Conservation (phyloP, 2,113 vertebrate species). For the Cochlearius cochlearius region DNA sequence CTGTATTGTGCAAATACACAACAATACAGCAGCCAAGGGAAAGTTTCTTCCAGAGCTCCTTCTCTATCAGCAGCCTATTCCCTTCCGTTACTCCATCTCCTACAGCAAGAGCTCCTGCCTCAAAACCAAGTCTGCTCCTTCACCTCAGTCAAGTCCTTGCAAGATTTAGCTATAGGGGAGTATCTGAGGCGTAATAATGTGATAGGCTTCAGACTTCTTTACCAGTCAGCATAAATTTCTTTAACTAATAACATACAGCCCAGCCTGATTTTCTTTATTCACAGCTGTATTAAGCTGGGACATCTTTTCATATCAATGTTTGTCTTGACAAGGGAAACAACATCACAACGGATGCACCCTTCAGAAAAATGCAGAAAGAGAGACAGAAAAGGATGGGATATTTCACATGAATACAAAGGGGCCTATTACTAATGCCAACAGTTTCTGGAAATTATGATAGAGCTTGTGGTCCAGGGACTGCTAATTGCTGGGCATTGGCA, state of each 20-base stretch:
- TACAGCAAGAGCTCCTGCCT: neutral
- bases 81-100: neutral
- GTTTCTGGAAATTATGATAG: neutral
- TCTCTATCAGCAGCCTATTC: neutral
- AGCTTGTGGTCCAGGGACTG: neutral
- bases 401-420: neutral
- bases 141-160: neutral
- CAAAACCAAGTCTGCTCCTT: neutral
- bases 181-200: neutral
- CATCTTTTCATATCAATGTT: neutral
- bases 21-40: neutral
- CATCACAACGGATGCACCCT: neutral
- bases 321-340: neutral
- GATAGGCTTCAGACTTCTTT: neutral
- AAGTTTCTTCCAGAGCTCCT: neutral
- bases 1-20: neutral
- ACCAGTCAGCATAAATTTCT: neutral
- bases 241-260: neutral
- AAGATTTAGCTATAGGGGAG: neutral
- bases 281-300: neutral
- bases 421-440: neutral
- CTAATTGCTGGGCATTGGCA: conserved; percentile 31
- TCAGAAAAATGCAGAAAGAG: neutral
- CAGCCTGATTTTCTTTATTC: neutral
- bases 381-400: neutral